A percentile compares a stretch with the other conserved stretches of the same genome.
These are phyloP conservation scores for Oncorhynchus clarkii DNA, from an alignment of 2,113 vertebrate genomes.

Conservation along the genomic window DNA sequence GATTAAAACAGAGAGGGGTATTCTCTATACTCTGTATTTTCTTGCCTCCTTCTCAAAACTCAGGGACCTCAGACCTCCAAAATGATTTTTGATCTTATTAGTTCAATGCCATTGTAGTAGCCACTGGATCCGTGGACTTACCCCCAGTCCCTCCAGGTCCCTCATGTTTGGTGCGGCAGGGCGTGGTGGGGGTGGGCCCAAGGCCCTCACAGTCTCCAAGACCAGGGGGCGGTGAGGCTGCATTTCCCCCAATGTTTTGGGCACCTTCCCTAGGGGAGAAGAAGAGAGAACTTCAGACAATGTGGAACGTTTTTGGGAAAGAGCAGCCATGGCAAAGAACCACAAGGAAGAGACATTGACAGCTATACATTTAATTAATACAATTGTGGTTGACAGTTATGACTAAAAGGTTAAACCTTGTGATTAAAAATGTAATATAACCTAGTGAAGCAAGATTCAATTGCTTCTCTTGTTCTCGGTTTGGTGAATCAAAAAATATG, in stretches of 20 bases:
- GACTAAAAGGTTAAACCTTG: neutral
- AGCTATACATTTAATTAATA: neutral
- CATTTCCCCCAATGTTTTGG: slow-evolving; percentile 8
- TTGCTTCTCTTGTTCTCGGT: slow-evolving; percentile 19
- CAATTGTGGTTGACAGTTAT: neutral
- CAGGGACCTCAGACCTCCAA: too few species aligned
- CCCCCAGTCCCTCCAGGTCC: slow-evolving; percentile 16
- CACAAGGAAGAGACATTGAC: neutral
- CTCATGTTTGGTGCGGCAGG: neutral
- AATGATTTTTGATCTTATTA: too few species aligned
- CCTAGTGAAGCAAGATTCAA: neutral
- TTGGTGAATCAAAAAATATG: slow-evolving; percentile 2
- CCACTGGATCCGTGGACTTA: slow-evolving; percentile 21
- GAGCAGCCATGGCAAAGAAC: neutral
- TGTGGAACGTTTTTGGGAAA: neutral
- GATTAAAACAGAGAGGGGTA: too few species aligned
- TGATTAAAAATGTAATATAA: neutral
- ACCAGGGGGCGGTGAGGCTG: neutral
- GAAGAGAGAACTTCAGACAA: neutral
- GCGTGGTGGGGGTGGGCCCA: neutral
- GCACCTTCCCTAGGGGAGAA: slow-evolving; percentile 37
- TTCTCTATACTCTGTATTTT: too few species aligned
- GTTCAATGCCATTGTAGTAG: too few species aligned
- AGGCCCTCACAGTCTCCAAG: slow-evolving; percentile 9
- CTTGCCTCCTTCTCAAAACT: too few species aligned